Evolutionary conservation across 2,888 invertebrate species (phyloP).

Genomic region (Heliconius ethilla): DNA sequence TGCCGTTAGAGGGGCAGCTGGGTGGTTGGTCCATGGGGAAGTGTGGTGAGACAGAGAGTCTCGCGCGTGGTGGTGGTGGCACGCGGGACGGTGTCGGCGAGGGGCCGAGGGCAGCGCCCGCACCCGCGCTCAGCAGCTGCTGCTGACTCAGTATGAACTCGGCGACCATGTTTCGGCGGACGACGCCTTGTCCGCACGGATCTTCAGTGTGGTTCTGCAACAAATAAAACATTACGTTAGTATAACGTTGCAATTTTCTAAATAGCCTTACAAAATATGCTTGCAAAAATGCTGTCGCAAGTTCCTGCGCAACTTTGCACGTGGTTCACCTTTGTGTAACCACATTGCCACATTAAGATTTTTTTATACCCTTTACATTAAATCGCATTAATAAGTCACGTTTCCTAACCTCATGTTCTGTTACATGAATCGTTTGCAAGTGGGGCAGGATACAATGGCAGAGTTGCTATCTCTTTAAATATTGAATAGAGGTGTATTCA

Average conservation of each 20-base stretch:
- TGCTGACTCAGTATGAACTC: slow-evolving; percentile 91
- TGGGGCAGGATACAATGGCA: slow-evolving; percentile 59
- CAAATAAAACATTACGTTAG: slow-evolving; percentile 67
- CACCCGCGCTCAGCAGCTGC: slow-evolving; percentile 69
- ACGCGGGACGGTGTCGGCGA: slow-evolving; percentile 67
- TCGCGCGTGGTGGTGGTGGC: slow-evolving; percentile 65
- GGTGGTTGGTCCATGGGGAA: slow-evolving; percentile 77
- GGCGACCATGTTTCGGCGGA: slow-evolving; percentile 92
- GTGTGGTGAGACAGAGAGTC: slow-evolving; percentile 73
- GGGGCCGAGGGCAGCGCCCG: slow-evolving; percentile 67
- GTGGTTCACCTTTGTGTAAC: slow-evolving; percentile 74
- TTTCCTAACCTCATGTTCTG: slow-evolving; percentile 63
- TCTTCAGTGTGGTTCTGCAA: slow-evolving; percentile 77
- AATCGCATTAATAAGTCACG: slow-evolving; percentile 67
- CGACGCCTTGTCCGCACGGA: slow-evolving; percentile 75
- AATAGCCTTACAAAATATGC: slow-evolving; percentile 63
- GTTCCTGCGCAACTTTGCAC: slow-evolving; percentile 67
- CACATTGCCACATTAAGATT: slow-evolving; percentile 65
- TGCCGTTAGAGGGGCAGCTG: slow-evolving; percentile 53
- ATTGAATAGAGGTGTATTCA: slow-evolving; percentile 24
- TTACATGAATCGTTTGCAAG: slow-evolving; percentile 62
- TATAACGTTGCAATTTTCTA: slow-evolving; percentile 54
- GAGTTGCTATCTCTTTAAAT: slow-evolving; percentile 31
- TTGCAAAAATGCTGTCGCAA: slow-evolving; percentile 74
- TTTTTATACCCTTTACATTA: slow-evolving; percentile 72